Percentiles rank a stretch among this genome's conserved stretches.
These are phyloP conservation scores for Panagrolaimus sp. DNA, from an alignment of 1,140 invertebrate species.

Conservation along the genomic window DNA sequence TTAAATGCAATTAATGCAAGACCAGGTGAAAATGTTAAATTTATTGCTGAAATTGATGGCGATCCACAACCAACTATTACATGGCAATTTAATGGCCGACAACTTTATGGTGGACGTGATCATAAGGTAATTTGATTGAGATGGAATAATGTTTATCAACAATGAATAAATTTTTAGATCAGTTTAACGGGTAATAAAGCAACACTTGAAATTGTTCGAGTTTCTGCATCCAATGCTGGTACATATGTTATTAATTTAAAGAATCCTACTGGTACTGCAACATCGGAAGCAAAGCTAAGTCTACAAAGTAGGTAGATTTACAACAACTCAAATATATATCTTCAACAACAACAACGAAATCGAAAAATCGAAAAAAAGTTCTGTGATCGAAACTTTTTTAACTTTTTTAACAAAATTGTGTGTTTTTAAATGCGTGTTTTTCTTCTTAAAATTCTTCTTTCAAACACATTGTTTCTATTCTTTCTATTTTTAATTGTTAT, in stretches of 20 bases:
- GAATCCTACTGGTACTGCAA: constrained; percentile 44
- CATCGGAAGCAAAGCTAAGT: constrained; percentile 46
- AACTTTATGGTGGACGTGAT: constrained; percentile 40
- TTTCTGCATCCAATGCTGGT: constrained; percentile 45
- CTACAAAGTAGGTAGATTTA: constrained; percentile 49
- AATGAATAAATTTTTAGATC: constrained; percentile 41
- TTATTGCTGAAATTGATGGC: constrained; percentile 53
- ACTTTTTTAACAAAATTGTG: no score
- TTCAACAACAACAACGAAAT: no score
- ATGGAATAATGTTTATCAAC: not conserved
- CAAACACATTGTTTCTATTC: no score
- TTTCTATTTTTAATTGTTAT: no score
- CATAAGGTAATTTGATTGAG: no score
- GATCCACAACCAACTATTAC: constrained; percentile 50
- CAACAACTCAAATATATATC: not conserved
- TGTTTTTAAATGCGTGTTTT: no score
- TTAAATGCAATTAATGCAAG: constrained; percentile 49
- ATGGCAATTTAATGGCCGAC: constrained; percentile 54
- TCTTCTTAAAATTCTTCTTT: no score
- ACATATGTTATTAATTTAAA: constrained; percentile 41
- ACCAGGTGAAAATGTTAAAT: constrained; percentile 53
- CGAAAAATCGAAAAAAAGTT: no score
- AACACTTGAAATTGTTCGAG: constrained; percentile 51
- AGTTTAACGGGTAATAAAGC: constrained; percentile 49
- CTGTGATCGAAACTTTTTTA: no score